Evolutionary conservation across 2,888 invertebrate genomes (phyloP).

Genomic region (Aporophyla nigra): DNA sequence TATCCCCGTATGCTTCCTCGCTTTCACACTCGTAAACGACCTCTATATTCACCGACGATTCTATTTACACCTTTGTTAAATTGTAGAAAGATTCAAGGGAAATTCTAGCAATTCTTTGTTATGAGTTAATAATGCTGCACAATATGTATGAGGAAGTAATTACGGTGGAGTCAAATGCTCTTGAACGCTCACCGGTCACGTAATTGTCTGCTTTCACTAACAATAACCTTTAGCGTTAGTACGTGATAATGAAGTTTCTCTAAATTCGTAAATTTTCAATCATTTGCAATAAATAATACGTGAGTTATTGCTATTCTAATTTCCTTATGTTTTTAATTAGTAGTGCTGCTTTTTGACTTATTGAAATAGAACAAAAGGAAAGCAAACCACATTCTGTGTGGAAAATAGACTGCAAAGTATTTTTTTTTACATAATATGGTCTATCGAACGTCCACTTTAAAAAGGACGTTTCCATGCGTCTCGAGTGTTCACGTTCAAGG

Average conservation of each 20-base stretch:
- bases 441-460: conserved; percentile 21
- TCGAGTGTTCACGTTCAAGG: conserved; percentile 42
- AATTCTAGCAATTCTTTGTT: conserved; percentile 20
- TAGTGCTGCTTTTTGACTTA: not conserved
- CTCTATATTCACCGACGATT: conserved; percentile 27
- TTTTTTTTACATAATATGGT: conserved; percentile 3
- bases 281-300: conserved; percentile 26
- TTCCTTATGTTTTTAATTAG: conserved; percentile 33
- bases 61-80: conserved; percentile 3
- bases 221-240: conserved; percentile 60
- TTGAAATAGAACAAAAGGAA: not conserved
- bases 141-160: conserved; percentile 74
- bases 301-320: conserved; percentile 40
- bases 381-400: not conserved
- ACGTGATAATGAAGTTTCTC: conserved; percentile 62
- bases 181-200: conserved; percentile 75
- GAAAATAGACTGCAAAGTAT: conserved; percentile 10
- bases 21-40: conserved; percentile 75
- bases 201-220: conserved; percentile 75
- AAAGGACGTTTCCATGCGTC: conserved; percentile 41
- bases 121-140: conserved; percentile 13
- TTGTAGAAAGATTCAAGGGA: conserved; percentile 7
- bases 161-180: conserved; percentile 69
- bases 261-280: conserved; percentile 41
- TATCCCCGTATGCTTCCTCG: conserved; percentile 73